phyloP scores from a whole-genome alignment of 2,113 vertebrate species.

The Gallinago jamesoni region DNA sequence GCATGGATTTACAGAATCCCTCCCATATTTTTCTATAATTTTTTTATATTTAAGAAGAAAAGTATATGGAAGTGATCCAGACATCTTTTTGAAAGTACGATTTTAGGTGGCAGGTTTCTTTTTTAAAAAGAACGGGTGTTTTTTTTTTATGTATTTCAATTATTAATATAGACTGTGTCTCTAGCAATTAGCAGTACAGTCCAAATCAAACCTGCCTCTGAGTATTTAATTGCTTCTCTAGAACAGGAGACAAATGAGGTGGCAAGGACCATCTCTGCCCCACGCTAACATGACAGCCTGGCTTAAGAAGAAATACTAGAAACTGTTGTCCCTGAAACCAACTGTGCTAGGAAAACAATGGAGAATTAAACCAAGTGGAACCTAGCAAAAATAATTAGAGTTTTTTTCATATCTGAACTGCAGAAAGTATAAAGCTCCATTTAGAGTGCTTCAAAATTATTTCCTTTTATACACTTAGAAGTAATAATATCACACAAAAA shows the following conservation, averaged over 20 bases:
- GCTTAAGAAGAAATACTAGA: neutral
- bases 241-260: neutral
- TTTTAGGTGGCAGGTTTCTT: neutral
- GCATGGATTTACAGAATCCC: neutral
- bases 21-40: fast-evolving
- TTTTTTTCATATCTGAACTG: neutral
- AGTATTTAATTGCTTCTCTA: neutral
- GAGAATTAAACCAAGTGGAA: neutral
- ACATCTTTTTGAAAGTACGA: neutral
- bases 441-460: fast-evolving
- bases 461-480: neutral
- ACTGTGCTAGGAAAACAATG: neutral
- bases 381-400: too few relatives aligned
- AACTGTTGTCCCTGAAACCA: neutral
- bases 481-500: neutral
- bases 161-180: neutral
- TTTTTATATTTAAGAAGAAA: neutral
- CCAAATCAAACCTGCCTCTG: neutral
- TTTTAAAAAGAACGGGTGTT: neutral
- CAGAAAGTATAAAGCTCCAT: neutral
- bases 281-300: fast-evolving
- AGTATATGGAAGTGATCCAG: neutral
- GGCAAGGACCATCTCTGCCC: neutral
- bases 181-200: neutral
- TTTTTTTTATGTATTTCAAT: neutral